Percentiles rank a stretch among this genome's conserved stretches.
Conservation (phyloP, 2,888 invertebrate species). For the Agapostemon virescens region DNA sequence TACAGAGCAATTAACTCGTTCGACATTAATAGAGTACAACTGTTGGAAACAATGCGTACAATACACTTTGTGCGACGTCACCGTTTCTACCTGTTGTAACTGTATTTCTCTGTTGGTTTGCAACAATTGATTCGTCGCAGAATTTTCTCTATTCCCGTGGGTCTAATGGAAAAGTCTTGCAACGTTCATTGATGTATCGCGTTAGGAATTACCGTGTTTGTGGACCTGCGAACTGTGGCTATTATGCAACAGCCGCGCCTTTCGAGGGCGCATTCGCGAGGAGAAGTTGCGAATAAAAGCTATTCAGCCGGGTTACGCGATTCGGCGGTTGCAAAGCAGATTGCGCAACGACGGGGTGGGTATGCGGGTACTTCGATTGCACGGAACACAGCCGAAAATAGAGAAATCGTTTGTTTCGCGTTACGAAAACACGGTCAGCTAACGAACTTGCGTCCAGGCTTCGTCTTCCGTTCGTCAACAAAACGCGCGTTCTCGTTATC, state of each 20-base stretch:
- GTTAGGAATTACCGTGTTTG: not conserved
- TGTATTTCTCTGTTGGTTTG: too few species aligned
- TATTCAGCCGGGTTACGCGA: constrained; percentile 11
- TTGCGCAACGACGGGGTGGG: constrained; percentile 28
- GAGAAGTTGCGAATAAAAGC: constrained; percentile 7
- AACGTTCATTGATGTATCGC: not conserved
- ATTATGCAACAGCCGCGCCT: not conserved
- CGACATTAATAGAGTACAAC: too few species aligned
- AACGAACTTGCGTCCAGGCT: constrained; percentile 42
- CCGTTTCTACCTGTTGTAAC: too few species aligned
- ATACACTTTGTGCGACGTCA: too few species aligned
- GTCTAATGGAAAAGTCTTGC: not conserved
- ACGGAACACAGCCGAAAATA: constrained; percentile 9
- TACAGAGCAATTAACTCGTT: not conserved
- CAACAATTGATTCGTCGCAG: not conserved
- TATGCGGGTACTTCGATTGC: constrained; percentile 23
- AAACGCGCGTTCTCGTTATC: constrained; percentile 29
- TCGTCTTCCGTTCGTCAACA: constrained; percentile 41
- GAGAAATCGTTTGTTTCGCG: constrained; percentile 39
- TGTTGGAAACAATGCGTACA: too few species aligned
- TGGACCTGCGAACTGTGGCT: not conserved
- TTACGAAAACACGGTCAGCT: constrained; percentile 45
- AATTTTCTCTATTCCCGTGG: not conserved
- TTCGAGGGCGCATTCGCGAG: not conserved
- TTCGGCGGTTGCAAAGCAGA: not conserved